Evolutionary conservation across 2,888 invertebrate genomes (phyloP).

Genomic region (Pediacus dermestoides): DNA sequence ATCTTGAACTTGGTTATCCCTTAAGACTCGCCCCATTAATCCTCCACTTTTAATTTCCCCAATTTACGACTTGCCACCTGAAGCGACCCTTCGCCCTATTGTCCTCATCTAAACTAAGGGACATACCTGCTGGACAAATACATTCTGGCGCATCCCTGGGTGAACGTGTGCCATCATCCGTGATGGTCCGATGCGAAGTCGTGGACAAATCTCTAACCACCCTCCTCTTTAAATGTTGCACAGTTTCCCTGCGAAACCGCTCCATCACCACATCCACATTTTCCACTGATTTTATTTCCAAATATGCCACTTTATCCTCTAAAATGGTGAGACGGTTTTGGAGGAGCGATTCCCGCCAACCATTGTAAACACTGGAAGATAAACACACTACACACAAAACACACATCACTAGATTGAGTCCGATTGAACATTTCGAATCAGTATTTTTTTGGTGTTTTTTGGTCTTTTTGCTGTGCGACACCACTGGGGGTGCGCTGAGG

Average conservation of each 20-base stretch:
- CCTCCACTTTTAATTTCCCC: no score
- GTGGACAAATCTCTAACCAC: constrained; percentile 44
- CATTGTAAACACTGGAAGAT: constrained; percentile 58
- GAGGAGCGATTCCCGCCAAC: constrained; percentile 57
- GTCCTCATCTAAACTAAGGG: no score
- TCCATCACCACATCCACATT: constrained; percentile 53
- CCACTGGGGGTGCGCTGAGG: constrained; percentile 32
- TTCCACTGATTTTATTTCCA: constrained; percentile 52
- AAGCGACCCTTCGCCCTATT: no score
- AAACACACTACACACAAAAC: constrained; percentile 62
- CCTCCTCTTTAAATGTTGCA: constrained; percentile 48
- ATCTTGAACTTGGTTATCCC: no score
- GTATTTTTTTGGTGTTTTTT: constrained; percentile 15
- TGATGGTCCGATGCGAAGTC: constrained; percentile 19
- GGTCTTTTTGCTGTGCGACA: constrained; percentile 29
- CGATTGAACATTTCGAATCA: constrained; percentile 14
- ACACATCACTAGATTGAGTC: constrained; percentile 56
- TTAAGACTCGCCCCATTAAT: no score
- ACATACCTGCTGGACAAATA: constrained; percentile 69
- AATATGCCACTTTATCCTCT: constrained; percentile 56
- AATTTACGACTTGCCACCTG: constrained; percentile 2
- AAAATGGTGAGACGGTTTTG: constrained; percentile 54
- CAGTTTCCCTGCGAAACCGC: constrained; percentile 55
- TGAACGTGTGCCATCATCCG: constrained; percentile 42
- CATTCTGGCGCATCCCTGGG: constrained; percentile 63